These are phyloP conservation scores for Magallana angulata DNA, from an alignment of 1,140 invertebrate genomes.

Conservation along the genomic window DNA sequence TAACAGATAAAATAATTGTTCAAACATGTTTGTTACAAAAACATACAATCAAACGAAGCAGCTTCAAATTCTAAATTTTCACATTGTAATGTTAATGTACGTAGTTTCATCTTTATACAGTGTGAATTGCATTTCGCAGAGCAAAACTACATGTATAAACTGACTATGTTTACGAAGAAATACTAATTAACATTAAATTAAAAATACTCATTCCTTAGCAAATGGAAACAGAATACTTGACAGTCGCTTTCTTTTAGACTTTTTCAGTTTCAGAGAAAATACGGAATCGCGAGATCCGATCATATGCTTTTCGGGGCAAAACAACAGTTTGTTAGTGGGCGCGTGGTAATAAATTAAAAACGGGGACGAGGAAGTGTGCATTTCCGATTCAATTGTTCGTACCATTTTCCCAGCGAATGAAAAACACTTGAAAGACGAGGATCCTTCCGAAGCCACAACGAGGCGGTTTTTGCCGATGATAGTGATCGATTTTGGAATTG, in stretches of 20 bases:
- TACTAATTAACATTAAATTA: no score
- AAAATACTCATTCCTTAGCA: background rate
- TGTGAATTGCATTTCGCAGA: no score
- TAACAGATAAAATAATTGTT: no score
- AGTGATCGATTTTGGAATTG: constrained; percentile 3
- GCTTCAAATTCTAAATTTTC: no score
- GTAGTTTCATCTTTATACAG: no score
- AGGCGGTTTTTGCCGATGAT: constrained; percentile 14
- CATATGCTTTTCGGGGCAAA: background rate
- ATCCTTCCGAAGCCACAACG: constrained; percentile 1
- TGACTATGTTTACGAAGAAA: no score
- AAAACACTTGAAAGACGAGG: constrained; percentile 3
- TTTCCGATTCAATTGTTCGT: constrained; percentile 6
- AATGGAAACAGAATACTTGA: background rate
- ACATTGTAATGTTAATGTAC: no score
- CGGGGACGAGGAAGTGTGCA: background rate
- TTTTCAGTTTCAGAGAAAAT: constrained; percentile 26
- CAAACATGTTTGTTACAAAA: no score
- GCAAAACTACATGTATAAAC: no score
- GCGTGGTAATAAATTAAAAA: background rate
- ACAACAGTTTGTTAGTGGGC: constrained; percentile 9
- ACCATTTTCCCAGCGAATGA: constrained; percentile 1
- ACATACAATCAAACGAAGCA: no score
- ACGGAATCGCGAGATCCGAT: constrained; percentile 13
- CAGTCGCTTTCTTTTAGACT: background rate